phyloP scores from a whole-genome alignment of 1,140 invertebrate genomes.

The Cotesia glomerata region DNA sequence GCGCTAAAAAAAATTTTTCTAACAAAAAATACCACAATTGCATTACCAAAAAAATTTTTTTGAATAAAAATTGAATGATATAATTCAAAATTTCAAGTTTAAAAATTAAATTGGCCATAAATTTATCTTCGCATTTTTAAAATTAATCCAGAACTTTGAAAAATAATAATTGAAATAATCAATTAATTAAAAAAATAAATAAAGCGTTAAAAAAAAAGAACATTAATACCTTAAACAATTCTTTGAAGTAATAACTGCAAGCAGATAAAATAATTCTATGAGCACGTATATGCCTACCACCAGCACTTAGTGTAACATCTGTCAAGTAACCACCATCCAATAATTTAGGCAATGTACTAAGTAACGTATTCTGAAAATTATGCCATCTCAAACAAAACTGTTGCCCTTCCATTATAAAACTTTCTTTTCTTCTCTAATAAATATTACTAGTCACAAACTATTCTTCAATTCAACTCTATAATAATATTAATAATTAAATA shows the following conservation, averaged over 20 bases:
- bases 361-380: slow-evolving; percentile 79
- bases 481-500: neutral
- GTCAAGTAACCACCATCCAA: slow-evolving; percentile 84
- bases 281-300: slow-evolving; percentile 79
- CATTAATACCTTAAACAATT: slow-evolving; percentile 77
- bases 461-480: neutral
- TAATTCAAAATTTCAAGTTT: too few relatives aligned
- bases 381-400: slow-evolving; percentile 81
- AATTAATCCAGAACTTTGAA: too few relatives aligned
- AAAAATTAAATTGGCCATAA: too few relatives aligned
- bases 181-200: slow-evolving; percentile 7
- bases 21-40: too few relatives aligned
- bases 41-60: too few relatives aligned
- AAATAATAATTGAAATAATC: too few relatives aligned
- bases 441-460: slow-evolving; percentile 39
- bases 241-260: slow-evolving; percentile 91
- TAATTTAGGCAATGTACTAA: slow-evolving; percentile 82
- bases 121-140: too few relatives aligned
- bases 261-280: slow-evolving; percentile 88
- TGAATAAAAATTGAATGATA: too few relatives aligned
- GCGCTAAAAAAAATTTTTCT: too few relatives aligned
- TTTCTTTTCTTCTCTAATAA: neutral
- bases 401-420: slow-evolving; percentile 61
- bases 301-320: slow-evolving; percentile 87
- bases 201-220: slow-evolving; percentile 19